Evolutionary conservation across 2,888 invertebrate species (phyloP).

Genomic region (Lepidonotus clava): DNA sequence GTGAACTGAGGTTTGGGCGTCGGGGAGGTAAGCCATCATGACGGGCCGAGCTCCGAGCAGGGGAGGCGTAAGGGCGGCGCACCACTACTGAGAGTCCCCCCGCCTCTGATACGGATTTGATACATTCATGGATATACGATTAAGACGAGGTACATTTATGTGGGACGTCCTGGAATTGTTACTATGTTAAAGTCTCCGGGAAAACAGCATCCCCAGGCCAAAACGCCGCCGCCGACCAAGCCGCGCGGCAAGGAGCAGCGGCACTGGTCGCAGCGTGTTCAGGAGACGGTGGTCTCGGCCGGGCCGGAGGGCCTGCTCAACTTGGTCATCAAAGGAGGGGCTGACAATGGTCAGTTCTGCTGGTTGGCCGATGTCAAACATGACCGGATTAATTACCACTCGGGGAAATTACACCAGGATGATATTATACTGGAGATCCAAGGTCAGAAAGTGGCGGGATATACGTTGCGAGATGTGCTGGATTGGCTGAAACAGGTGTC

Average conservation of each 20-base stretch:
- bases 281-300: slow-evolving; percentile 81
- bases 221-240: slow-evolving; percentile 54
- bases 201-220: slow-evolving; percentile 52
- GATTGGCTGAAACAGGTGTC: slow-evolving; percentile 83
- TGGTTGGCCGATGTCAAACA: slow-evolving; percentile 75
- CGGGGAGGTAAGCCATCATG: background rate
- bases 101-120: background rate
- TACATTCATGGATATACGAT: slow-evolving; percentile 16
- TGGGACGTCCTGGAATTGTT: background rate
- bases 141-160: background rate
- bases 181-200: slow-evolving; percentile 51
- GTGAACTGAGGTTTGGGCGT: slow-evolving; percentile 2
- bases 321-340: slow-evolving; percentile 82
- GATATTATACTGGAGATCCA: slow-evolving; percentile 83
- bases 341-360: slow-evolving; percentile 81
- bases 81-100: background rate
- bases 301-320: slow-evolving; percentile 79
- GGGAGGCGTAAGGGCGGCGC: slow-evolving; percentile 12
- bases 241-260: slow-evolving; percentile 64
- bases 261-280: slow-evolving; percentile 81
- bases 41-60: slow-evolving; percentile 7
- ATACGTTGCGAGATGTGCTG: slow-evolving; percentile 83
- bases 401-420: slow-evolving; percentile 75
- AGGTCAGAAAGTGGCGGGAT: slow-evolving; percentile 83
- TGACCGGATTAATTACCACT: slow-evolving; percentile 76